These are phyloP conservation scores for Cheilosia grossa DNA, from an alignment of 2,888 invertebrate genomes.

Conservation along the genomic window DNA sequence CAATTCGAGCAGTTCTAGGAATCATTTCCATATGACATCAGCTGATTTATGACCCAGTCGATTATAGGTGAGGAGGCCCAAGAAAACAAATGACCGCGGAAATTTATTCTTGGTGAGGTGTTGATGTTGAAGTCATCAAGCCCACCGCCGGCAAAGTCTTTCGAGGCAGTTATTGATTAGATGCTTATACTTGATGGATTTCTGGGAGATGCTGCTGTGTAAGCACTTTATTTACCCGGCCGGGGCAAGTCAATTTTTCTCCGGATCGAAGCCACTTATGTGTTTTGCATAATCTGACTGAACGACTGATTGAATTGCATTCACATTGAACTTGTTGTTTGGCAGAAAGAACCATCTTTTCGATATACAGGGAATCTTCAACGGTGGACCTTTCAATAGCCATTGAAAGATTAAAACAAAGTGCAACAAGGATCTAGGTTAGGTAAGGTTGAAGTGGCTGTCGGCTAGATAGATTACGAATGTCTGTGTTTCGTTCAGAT, in stretches of 20 bases:
- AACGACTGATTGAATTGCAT: too few species aligned
- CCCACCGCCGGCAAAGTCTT: conserved; percentile 3
- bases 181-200: not conserved
- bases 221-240: not conserved
- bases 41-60: conserved; percentile 26
- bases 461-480: too few species aligned
- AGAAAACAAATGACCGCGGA: not conserved
- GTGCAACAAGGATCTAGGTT: too few species aligned
- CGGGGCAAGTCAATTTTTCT: not conserved
- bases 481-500: too few species aligned
- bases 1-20: conserved; percentile 30
- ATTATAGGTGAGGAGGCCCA: conserved; percentile 30
- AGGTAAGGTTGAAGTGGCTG: too few species aligned
- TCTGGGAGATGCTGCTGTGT: not conserved
- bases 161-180: not conserved
- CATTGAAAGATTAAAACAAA: too few species aligned
- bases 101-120: not conserved
- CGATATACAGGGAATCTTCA: too few species aligned
- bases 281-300: too few species aligned
- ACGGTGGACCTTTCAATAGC: too few species aligned
- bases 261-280: too few species aligned
- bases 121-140: conserved; percentile 4
- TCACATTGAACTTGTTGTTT: too few species aligned
- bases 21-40: conserved; percentile 17
- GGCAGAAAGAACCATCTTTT: too few species aligned